Evolutionary conservation across 2,888 invertebrate genomes (phyloP).

Genomic region (Ophonus ardosiacus): DNA sequence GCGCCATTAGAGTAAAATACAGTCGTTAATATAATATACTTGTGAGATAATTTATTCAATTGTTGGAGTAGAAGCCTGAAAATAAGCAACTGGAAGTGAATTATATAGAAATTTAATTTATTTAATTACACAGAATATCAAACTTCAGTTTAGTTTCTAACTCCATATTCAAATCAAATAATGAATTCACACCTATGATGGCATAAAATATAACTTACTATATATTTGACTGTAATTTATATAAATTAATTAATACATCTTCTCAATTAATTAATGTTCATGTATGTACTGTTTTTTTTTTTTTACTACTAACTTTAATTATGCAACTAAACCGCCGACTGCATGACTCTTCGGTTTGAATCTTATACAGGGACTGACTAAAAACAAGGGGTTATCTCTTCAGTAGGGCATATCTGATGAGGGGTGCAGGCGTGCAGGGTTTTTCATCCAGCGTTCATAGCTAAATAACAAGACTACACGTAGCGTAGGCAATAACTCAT

Average conservation of each 20-base stretch:
- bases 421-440: too few relatives aligned
- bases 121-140: background rate
- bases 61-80: slow-evolving; percentile 10
- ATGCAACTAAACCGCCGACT: too few relatives aligned
- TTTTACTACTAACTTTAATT: too few relatives aligned
- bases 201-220: background rate
- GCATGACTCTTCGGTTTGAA: too few relatives aligned
- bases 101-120: slow-evolving; percentile 4
- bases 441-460: too few relatives aligned
- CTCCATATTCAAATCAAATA: background rate
- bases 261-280: background rate
- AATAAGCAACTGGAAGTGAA: slow-evolving; percentile 4
- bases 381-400: too few relatives aligned
- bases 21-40: slow-evolving; percentile 22
- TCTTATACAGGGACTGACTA: too few relatives aligned
- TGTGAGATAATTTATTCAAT: slow-evolving; percentile 1
- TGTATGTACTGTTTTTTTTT: too few relatives aligned
- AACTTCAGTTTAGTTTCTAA: background rate
- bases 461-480: too few relatives aligned
- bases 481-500: too few relatives aligned
- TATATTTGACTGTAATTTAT: background rate
- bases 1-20: slow-evolving; percentile 6
- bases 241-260: background rate
- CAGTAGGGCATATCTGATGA: too few relatives aligned
- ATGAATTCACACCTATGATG: background rate